These are phyloP conservation scores for Ptychochromis oligacanthus DNA, from an alignment of 2,113 vertebrate species.

Conservation along the genomic window DNA sequence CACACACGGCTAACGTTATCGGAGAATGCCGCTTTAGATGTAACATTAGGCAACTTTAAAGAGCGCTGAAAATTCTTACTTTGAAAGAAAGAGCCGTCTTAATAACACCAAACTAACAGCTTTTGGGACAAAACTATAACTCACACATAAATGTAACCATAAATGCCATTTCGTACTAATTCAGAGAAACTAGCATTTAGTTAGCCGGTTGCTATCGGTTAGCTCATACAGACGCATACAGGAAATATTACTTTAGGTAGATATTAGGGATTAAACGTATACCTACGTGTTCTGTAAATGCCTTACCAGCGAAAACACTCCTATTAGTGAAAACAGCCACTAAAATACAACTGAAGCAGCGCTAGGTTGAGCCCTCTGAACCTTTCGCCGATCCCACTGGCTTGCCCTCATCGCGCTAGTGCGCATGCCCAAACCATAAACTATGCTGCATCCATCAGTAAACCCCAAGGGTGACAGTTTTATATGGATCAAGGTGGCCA, in stretches of 20 bases:
- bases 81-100: background rate
- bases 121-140: background rate
- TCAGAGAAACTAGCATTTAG: background rate
- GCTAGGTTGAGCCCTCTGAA: background rate
- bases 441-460: constrained; percentile 11
- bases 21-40: background rate
- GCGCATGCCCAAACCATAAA: constrained; percentile 26
- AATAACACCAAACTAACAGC: background rate
- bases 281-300: background rate
- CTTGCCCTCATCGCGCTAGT: background rate
- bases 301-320: constrained; percentile 29
- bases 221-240: background rate
- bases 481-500: too few species aligned
- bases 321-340: background rate
- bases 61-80: background rate
- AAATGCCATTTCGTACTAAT: background rate
- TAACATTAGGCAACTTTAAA: background rate
- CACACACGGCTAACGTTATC: background rate
- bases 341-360: background rate
- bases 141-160: background rate
- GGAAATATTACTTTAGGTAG: background rate
- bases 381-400: background rate
- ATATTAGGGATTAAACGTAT: background rate
- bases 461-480: background rate
- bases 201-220: constrained; percentile 19